A percentile compares a stretch with the other conserved stretches of the same genome.
Conservation (phyloP, 92 coral and sea anemone genomes). For the Heteractis magnifica region DNA sequence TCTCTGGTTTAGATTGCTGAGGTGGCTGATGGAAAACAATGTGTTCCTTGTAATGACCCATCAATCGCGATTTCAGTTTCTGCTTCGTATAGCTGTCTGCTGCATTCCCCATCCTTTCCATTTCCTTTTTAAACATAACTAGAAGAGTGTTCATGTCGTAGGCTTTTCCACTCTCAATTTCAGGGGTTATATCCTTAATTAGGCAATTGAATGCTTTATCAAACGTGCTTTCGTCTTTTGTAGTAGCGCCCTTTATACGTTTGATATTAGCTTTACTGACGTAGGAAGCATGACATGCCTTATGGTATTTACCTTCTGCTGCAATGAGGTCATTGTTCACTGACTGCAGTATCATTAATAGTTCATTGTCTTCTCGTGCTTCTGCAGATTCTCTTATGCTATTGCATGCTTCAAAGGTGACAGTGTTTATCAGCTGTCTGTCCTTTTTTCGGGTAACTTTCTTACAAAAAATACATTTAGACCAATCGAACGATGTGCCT, state of each 20-base stretch:
- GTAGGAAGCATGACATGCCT: slow-evolving; percentile 15
- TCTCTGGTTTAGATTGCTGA: slow-evolving; percentile 36
- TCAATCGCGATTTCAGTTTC: slow-evolving; percentile 40
- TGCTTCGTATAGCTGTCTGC: slow-evolving; percentile 33
- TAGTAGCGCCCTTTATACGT: not conserved
- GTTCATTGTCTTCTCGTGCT: slow-evolving; percentile 23
- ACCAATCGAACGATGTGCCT: slow-evolving; percentile 31
- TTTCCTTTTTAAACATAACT: slow-evolving; percentile 7
- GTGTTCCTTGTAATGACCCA: slow-evolving; percentile 15
- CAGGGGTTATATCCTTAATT: slow-evolving; percentile 17
- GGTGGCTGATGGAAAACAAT: slow-evolving; percentile 41
- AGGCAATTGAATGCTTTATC: slow-evolving; percentile 33
- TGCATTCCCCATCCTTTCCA: slow-evolving; percentile 16
- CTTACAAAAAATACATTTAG: slow-evolving; percentile 33
- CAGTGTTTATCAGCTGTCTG: slow-evolving; percentile 27
- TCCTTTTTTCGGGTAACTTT: slow-evolving; percentile 30
- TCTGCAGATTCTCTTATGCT: slow-evolving; percentile 33
- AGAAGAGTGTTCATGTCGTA: slow-evolving; percentile 39
- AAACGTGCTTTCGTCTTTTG: slow-evolving; percentile 2
- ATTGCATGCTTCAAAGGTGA: slow-evolving; percentile 34
- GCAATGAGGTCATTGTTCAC: slow-evolving; percentile 24
- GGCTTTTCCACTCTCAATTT: slow-evolving; percentile 30
- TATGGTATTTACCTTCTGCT: slow-evolving; percentile 2
- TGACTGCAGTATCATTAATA: slow-evolving; percentile 10
- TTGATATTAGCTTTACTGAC: slow-evolving; percentile 28